phyloP scores from a whole-genome alignment of 2,888 invertebrate species.

The Rhamphomyia laevipes region DNA sequence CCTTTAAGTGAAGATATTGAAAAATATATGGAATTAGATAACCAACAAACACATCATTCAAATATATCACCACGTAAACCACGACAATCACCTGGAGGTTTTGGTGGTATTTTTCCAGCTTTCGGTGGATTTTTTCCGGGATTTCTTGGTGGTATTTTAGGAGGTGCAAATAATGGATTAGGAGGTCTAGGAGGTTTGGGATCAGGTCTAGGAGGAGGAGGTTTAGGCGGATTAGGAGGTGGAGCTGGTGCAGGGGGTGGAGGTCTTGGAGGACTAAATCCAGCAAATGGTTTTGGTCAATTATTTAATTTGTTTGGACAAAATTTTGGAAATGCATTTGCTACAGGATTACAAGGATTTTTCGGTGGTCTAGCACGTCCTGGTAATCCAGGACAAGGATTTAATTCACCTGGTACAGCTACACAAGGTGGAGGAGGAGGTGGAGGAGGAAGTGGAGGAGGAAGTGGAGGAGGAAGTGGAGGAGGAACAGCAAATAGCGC shows the following conservation, averaged over 20 bases:
- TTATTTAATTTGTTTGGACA: not conserved
- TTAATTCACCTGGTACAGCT: not conserved
- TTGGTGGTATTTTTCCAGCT: not conserved
- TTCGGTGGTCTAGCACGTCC: not conserved
- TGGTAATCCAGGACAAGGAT: not conserved
- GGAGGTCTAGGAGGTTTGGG: not conserved
- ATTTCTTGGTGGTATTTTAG: not conserved
- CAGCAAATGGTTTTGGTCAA: not conserved
- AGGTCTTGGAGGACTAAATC: not conserved
- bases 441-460: not conserved
- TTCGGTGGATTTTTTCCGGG: not conserved
- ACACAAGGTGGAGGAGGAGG: too few species aligned
- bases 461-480: too few species aligned
- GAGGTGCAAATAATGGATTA: too few species aligned
- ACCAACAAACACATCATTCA: too few species aligned
- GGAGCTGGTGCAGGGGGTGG: not conserved
- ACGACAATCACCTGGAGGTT: too few species aligned
- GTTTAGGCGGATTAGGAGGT: not conserved
- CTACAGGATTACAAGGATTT: not conserved
- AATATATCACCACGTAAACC: too few species aligned
- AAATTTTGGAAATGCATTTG: not conserved
- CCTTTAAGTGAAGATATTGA: too few species aligned
- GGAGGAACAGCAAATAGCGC: too few species aligned
- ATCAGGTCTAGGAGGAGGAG: not conserved
- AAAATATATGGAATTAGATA: too few species aligned